Conservation (phyloP, 2,797 vertebrate species). For the Discoglossus pictus region DNA sequence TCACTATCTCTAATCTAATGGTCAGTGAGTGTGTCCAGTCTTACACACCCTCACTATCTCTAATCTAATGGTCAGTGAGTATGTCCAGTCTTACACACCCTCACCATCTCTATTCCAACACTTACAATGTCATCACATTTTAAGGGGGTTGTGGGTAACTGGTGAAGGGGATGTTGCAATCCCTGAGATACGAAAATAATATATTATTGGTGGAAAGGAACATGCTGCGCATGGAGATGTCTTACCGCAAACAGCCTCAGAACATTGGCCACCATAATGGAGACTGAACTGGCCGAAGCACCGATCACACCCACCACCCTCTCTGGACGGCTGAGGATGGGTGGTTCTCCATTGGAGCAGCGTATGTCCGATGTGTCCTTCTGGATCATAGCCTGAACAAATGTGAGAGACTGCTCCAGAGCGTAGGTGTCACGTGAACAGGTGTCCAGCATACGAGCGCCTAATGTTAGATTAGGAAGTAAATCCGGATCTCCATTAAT, state of each 20-base stretch:
- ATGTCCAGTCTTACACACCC: too few relatives aligned
- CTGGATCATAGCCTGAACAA: conserved; percentile 83
- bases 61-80: too few relatives aligned
- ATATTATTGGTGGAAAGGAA: too few relatives aligned
- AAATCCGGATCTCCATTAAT: conserved; percentile 81
- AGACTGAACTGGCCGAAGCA: conserved; percentile 86
- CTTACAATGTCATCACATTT: too few relatives aligned
- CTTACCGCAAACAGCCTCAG: conserved; percentile 85
- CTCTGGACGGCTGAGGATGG: conserved; percentile 77
- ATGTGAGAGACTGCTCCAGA: conserved; percentile 83
- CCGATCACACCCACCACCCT: conserved; percentile 85
- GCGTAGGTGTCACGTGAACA: conserved; percentile 89
- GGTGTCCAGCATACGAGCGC: conserved; percentile 85
- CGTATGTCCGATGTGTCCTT: conserved; percentile 76
- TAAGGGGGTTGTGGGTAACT: too few relatives aligned
- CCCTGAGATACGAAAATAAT: too few relatives aligned
- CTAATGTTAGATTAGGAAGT: conserved; percentile 84
- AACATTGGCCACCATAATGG: conserved; percentile 93
- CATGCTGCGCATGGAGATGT: not conserved
- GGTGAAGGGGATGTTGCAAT: too few relatives aligned
- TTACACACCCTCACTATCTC: too few relatives aligned
- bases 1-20: too few relatives aligned
- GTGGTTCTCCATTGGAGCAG: conserved; percentile 76
- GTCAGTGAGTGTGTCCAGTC: too few relatives aligned
- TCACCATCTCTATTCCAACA: too few relatives aligned